These are phyloP conservation scores for Hemibagrus wyckioides DNA, from an alignment of 2,113 vertebrate species.

Conservation along the genomic window DNA sequence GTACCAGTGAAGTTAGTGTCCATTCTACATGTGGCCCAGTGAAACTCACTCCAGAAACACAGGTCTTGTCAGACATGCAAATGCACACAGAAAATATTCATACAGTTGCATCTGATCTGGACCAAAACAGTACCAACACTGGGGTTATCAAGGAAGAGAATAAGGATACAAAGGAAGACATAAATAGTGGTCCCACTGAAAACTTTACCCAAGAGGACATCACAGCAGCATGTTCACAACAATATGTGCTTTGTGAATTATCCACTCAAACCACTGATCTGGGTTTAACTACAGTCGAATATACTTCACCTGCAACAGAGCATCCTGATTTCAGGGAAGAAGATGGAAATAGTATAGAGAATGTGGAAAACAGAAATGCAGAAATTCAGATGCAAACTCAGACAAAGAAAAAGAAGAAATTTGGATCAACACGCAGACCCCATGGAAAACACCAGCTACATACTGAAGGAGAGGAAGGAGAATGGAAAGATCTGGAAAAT, in stretches of 20 bases:
- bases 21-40: too few species aligned
- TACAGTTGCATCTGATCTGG: too few species aligned
- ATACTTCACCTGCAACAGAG: neutral
- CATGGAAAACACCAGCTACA: neutral
- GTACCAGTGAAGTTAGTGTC: too few species aligned
- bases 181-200: neutral
- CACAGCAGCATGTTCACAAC: neutral
- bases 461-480: neutral
- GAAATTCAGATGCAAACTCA: neutral
- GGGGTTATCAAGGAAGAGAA: neutral
- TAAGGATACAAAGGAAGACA: neutral
- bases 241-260: neutral
- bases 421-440: slow-evolving; percentile 6
- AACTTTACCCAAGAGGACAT: neutral
- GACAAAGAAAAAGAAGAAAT: slow-evolving; percentile 21
- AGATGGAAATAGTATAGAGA: neutral
- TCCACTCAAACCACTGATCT: neutral
- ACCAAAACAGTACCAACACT: neutral
- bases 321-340: neutral
- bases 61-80: too few species aligned
- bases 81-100: too few species aligned
- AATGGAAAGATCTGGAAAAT: neutral
- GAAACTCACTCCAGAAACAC: too few species aligned
- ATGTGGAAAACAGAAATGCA: neutral
- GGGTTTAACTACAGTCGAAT: neutral